Evolutionary conservation across 2,797 vertebrate genomes (phyloP), one percentile per base, ranked within the genome.

Genomic region (Microctenopoma stevenorrisi): DNA sequence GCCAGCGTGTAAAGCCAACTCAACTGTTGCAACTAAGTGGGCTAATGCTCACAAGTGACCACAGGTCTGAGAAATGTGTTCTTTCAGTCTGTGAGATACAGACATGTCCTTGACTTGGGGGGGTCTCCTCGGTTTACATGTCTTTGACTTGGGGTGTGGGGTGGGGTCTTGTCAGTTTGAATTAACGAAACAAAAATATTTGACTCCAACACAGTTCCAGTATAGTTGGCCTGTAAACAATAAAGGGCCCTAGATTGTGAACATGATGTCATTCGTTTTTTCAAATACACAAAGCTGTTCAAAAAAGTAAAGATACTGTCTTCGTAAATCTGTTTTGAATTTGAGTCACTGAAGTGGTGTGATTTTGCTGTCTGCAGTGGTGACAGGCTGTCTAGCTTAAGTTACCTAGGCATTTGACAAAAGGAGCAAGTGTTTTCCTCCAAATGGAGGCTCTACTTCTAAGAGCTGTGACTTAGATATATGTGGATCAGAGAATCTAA

Each of bases 141-240:
- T 74, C 82, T 83, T 30, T 30, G 28, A 30, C 28, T 30, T 30
- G 28, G 28, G 22, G 22, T 22, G 22, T 22, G 22, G 22, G 22
- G 22, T 22, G 22, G 79, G 81, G 49, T 55, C 63, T 72, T 87
- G 89, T 87, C 86, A 81, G 67, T 71, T 52, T 79, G 63, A 81
- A 85, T 89, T 83, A 87, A 73, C 69, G 59, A 79, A 85, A 71
- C 26, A 79, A 66, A 52, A 68, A 56, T 50, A 67, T 65, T 64
- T 67, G 67, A 72, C 64, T 57, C 37, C 12, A 52, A 73, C 71
- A 43, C 63, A 50, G 50, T 51, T 44, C 48, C 68, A 62, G 43
- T 22, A 9, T 22, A 53, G 43, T 43, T 47, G 15, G 47, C 26
- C 2, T 7, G 60, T 28, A 46, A 69, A 54, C 55, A 70, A 26